A percentile compares a stretch with the other conserved stretches of the same genome.
Conservation (phyloP, 2,888 invertebrate species). For the Xanthia icteritia region DNA sequence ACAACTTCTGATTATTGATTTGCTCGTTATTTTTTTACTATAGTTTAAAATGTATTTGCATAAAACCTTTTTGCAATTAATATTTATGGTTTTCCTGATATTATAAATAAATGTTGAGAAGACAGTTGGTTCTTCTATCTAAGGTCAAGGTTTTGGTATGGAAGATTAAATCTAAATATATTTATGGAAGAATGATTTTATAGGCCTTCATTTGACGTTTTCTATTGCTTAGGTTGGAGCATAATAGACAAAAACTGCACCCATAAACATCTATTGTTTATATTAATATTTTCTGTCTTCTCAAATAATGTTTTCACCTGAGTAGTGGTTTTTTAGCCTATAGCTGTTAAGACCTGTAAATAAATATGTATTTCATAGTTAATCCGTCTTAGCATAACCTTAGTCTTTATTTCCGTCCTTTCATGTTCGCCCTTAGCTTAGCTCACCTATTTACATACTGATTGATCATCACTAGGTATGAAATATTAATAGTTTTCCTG, state of each 20-base stretch:
- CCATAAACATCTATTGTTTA: background rate
- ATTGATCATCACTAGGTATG: constrained; percentile 33
- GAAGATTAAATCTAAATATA: background rate
- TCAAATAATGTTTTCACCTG: background rate
- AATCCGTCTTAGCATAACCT: constrained; percentile 43
- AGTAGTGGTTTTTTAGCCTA: background rate
- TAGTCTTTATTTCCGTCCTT: constrained; percentile 36
- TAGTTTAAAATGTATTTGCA: background rate
- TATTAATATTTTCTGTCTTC: background rate
- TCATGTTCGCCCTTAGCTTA: constrained; percentile 43
- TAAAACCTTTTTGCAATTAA: background rate
- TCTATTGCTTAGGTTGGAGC: background rate
- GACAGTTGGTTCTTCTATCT: background rate
- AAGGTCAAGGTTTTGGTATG: background rate
- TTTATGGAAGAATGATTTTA: background rate
- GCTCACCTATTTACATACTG: constrained; percentile 40
- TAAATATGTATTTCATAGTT: constrained; percentile 6
- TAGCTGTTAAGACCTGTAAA: background rate
- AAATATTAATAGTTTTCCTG: constrained; percentile 57
- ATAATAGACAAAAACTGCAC: background rate
- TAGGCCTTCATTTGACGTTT: background rate
- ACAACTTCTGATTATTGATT: constrained; percentile 20
- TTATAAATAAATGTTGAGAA: background rate
- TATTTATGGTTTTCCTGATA: background rate
- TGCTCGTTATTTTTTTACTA: constrained; percentile 9